Conservation (phyloP, 2,888 invertebrate species). For the Coelinius sp. region DNA sequence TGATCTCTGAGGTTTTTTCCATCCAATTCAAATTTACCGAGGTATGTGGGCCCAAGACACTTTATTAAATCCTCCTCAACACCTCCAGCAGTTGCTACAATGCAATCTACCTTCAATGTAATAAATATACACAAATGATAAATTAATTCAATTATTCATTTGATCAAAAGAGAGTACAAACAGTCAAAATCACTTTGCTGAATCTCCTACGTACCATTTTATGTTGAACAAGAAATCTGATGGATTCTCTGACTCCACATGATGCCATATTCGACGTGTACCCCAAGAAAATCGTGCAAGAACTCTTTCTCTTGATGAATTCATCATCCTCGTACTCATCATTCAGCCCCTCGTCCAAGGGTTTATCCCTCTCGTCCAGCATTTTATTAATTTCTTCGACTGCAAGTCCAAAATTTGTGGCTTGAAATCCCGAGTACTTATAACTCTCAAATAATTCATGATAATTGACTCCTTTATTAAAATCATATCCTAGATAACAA, state of each 20-base stretch:
- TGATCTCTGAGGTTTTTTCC: slow-evolving; percentile 85
- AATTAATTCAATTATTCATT: no score
- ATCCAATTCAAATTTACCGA: slow-evolving; percentile 89
- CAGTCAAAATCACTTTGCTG: no score
- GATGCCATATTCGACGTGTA: slow-evolving; percentile 98
- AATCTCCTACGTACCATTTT: no score
- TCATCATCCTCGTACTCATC: slow-evolving; percentile 83
- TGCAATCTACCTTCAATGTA: slow-evolving; percentile 86
- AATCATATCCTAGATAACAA: slow-evolving; percentile 86
- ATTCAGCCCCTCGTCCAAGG: slow-evolving; percentile 78
- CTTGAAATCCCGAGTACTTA: slow-evolving; percentile 93
- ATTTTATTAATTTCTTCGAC: slow-evolving; percentile 94
- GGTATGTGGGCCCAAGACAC: slow-evolving; percentile 93
- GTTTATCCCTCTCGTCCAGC: slow-evolving; percentile 77
- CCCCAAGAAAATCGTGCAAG: slow-evolving; percentile 96
- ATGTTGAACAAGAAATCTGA: slow-evolving; percentile 88
- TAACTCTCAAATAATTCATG: slow-evolving; percentile 86
- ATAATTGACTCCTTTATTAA: slow-evolving; percentile 91
- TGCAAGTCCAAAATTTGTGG: slow-evolving; percentile 93
- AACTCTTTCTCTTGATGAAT: slow-evolving; percentile 82
- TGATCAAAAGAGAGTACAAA: no score
- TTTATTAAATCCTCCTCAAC: slow-evolving; percentile 99
- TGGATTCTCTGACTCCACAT: slow-evolving; percentile 92
- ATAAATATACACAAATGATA: neutral
- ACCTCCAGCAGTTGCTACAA: slow-evolving; percentile 98